A percentile compares a stretch with the other conserved stretches of the same genome.
Evolutionary conservation across 2,888 invertebrate species (phyloP).

Genomic region (Galeruca laticollis): DNA sequence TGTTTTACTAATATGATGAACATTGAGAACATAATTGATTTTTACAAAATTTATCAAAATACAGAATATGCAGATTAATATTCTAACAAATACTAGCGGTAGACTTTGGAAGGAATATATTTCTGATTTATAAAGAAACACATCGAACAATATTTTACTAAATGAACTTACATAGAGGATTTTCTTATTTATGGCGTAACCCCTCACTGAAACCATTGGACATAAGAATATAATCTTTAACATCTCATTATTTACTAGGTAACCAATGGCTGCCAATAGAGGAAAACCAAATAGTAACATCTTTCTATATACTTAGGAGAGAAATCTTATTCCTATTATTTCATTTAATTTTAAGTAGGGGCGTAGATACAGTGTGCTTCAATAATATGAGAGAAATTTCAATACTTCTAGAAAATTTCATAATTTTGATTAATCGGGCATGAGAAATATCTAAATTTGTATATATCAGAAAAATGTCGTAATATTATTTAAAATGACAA

Average conservation of each 20-base stretch:
- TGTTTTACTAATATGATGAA: too few relatives aligned
- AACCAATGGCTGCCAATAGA: slow-evolving; percentile 6
- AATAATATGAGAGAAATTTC: not conserved
- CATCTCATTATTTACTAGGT: slow-evolving; percentile 3
- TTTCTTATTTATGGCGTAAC: not conserved
- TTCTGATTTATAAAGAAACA: not conserved
- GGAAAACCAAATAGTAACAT: slow-evolving; percentile 20
- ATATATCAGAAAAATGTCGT: not conserved
- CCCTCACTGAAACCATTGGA: slow-evolving; percentile 2
- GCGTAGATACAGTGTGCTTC: slow-evolving; percentile 4
- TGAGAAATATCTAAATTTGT: too few relatives aligned
- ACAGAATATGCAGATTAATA: not conserved
- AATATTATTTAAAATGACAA: not conserved
- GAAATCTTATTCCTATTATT: slow-evolving; percentile 12
- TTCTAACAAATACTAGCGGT: not conserved
- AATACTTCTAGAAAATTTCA: not conserved
- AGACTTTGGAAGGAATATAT: not conserved
- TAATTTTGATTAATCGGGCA: not conserved
- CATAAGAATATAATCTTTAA: not conserved
- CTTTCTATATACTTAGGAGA: slow-evolving; percentile 7
- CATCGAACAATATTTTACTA: not conserved
- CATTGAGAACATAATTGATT: too few relatives aligned
- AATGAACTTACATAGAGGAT: not conserved
- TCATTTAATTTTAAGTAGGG: slow-evolving; percentile 6
- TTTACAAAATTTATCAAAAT: not conserved